These are phyloP conservation scores for Sthenelais limicola DNA, from an alignment of 2,888 invertebrate genomes.

Conservation along the genomic window DNA sequence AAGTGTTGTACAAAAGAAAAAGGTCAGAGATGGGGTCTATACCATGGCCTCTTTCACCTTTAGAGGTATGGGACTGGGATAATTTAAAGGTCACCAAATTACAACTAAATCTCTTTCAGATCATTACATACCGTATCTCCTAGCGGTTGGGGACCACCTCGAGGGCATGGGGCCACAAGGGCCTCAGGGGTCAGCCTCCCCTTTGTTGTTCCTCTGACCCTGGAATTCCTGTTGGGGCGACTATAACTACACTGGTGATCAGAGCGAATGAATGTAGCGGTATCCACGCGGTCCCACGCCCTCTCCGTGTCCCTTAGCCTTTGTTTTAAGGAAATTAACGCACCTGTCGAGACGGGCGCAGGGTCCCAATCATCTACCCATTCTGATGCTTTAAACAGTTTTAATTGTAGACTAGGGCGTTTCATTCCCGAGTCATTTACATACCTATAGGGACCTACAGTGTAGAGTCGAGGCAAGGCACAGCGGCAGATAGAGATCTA, in stretches of 20 bases:
- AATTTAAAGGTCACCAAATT: too few relatives aligned
- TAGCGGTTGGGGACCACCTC: constrained; percentile 7
- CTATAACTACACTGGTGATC: background rate
- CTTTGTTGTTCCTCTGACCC: constrained; percentile 2
- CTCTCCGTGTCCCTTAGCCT: background rate
- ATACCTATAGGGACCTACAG: constrained; percentile 32
- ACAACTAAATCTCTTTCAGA: background rate
- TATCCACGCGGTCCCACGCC: background rate
- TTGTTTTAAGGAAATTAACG: constrained; percentile 16
- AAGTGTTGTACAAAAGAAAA: too few relatives aligned
- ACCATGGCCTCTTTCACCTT: too few relatives aligned
- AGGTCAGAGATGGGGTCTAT: too few relatives aligned
- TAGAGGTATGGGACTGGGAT: too few relatives aligned
- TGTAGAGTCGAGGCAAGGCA: background rate
- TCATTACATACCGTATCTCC: background rate
- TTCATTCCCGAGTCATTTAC: background rate
- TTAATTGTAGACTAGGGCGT: background rate
- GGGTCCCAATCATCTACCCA: background rate
- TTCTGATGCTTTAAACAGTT: background rate
- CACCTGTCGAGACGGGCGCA: background rate
- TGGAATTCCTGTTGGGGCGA: background rate
- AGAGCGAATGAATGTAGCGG: background rate
- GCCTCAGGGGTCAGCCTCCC: background rate
- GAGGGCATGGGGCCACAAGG: background rate
- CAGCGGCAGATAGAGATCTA: constrained; percentile 20